Conservation (phyloP, 2,797 vertebrate genomes). For the Chaenodraco wilsoni region DNA sequence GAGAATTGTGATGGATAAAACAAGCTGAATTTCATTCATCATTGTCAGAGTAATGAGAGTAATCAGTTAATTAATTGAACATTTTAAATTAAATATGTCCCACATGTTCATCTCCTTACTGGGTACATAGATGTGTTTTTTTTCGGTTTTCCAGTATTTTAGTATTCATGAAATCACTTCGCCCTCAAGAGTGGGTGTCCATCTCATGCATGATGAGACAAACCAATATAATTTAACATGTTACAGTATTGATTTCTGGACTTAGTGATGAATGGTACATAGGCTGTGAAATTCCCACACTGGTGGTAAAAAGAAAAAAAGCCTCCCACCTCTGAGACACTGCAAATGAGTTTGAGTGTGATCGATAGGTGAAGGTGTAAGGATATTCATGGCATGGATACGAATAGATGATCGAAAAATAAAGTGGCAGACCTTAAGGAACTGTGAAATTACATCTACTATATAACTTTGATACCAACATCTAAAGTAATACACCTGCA, state of each 20-base stretch:
- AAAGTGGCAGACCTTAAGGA: conserved; percentile 9
- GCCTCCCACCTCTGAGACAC: neutral
- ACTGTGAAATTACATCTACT: conserved; percentile 8
- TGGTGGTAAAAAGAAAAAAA: neutral
- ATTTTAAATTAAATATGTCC: conserved; percentile 8
- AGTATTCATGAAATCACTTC: conserved; percentile 11
- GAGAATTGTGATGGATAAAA: conserved; percentile 12
- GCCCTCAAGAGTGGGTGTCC: neutral
- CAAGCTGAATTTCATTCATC: neutral
- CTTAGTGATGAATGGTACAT: neutral
- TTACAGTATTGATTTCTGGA: conserved; percentile 32
- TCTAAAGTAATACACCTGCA: conserved; percentile 20
- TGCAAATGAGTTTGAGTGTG: neutral
- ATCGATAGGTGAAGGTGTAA: neutral
- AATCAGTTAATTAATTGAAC: neutral
- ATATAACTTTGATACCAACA: conserved; percentile 23
- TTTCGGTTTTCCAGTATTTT: neutral
- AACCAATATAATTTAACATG: conserved; percentile 22
- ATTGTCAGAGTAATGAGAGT: neutral
- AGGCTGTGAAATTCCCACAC: conserved; percentile 12
- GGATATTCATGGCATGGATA: neutral
- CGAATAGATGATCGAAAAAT: neutral
- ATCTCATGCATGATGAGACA: conserved; percentile 13
- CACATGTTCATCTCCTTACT: neutral
- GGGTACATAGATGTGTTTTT: neutral